Percentiles rank a stretch among this genome's conserved stretches.
Conservation (phyloP, 2,113 vertebrate genomes). For the Paracyprichromis sp. region DNA sequence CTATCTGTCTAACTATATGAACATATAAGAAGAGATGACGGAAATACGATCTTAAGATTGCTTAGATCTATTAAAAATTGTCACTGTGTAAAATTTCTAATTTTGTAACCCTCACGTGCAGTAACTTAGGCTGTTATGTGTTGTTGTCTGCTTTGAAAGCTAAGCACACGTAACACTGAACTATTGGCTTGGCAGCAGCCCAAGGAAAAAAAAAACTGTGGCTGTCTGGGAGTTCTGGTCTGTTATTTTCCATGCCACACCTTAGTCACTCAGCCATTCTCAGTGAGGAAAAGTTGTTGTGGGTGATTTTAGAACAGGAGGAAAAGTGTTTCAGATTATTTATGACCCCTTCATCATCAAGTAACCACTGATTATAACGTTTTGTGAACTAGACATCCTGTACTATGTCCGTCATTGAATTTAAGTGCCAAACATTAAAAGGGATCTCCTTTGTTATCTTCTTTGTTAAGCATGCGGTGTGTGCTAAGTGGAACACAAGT, state of each 20-base stretch:
- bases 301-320: not conserved
- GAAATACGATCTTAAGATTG: not conserved
- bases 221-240: not conserved
- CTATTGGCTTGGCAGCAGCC: not conserved
- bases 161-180: not conserved
- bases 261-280: not conserved
- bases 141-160: not conserved
- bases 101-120: not conserved
- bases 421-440: not conserved
- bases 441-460: not conserved
- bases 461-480: not conserved
- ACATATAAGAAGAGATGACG: not conserved
- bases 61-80: not conserved
- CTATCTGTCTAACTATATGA: not conserved
- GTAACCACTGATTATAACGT: not conserved
- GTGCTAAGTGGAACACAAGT: not conserved
- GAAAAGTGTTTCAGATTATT: not conserved
- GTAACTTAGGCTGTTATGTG: not conserved
- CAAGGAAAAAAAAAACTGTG: not conserved
- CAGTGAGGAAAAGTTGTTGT: not conserved
- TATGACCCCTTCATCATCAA: not conserved
- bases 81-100: not conserved
- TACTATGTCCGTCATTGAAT: not conserved
- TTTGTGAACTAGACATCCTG: not conserved
- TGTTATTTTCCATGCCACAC: not conserved